Conservation (phyloP, 1,140 invertebrate species). For the Grapholita molesta region DNA sequence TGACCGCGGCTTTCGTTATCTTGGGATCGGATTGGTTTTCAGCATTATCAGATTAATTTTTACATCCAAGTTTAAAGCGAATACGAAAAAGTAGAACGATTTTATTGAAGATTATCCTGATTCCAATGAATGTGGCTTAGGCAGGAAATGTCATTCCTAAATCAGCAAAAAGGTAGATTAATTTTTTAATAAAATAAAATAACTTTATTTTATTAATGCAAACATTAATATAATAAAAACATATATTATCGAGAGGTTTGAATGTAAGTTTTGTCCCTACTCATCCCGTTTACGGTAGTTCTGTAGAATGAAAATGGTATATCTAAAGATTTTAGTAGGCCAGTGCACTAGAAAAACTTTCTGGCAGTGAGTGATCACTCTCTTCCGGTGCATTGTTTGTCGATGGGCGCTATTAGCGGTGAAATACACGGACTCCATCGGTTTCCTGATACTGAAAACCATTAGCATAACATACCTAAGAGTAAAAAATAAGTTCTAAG, state of each 20-base stretch:
- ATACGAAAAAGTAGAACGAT: background rate
- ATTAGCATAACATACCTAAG: background rate
- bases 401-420: background rate
- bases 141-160: no score
- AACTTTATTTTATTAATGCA: no score
- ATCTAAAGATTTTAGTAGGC: background rate
- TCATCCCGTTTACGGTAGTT: no score
- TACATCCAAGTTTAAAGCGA: background rate
- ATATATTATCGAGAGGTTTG: no score
- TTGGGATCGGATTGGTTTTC: background rate
- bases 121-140: background rate
- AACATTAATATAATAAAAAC: no score
- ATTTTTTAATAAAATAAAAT: no score
- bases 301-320: no score
- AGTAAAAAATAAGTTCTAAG: no score
- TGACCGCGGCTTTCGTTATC: background rate
- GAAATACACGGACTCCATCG: background rate
- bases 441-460: background rate
- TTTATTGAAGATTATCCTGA: background rate
- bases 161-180: no score
- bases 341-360: background rate
- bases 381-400: background rate
- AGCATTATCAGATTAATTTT: slow-evolving; percentile 6
- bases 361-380: background rate
- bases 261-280: no score